These are phyloP conservation scores for Sebastes taczanowskii DNA, from an alignment of 2,797 vertebrate genomes.

Conservation along the genomic window DNA sequence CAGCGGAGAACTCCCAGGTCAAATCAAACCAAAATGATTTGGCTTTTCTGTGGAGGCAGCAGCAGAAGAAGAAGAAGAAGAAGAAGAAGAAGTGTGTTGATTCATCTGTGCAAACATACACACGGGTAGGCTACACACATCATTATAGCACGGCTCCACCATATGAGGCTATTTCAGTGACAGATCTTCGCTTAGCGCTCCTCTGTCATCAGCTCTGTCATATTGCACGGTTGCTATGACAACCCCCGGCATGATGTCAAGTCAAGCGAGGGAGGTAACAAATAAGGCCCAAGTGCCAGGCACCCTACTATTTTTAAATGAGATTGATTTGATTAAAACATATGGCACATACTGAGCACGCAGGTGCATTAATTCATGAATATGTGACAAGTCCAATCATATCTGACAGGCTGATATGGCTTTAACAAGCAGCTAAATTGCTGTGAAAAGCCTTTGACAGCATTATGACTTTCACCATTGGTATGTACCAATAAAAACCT, in stretches of 20 bases:
- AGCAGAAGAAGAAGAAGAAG: not conserved
- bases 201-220: conserved; percentile 90
- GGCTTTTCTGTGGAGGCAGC: conserved; percentile 60
- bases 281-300: conserved; percentile 24
- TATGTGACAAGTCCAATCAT: conserved; percentile 24
- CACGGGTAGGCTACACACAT: conserved; percentile 36
- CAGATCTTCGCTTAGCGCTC: conserved; percentile 75
- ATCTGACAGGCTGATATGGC: conserved; percentile 42
- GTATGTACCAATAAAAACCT: conserved; percentile 65
- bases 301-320: conserved; percentile 45
- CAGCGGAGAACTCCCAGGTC: conserved; percentile 51
- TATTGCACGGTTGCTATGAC: conserved; percentile 89
- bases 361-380: conserved; percentile 4
- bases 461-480: conserved; percentile 50
- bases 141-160: conserved; percentile 52
- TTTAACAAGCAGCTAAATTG: conserved; percentile 64
- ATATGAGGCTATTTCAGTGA: conserved; percentile 74
- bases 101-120: not conserved
- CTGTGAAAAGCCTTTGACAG: conserved; percentile 67
- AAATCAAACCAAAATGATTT: conserved; percentile 54
- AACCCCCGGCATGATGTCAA: conserved; percentile 80
- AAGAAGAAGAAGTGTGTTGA: conserved; percentile 21
- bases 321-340: conserved; percentile 38
- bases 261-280: conserved; percentile 37
- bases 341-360: not conserved